Conservation (phyloP, 2,797 vertebrate species). For the Cuculus canorus region DNA sequence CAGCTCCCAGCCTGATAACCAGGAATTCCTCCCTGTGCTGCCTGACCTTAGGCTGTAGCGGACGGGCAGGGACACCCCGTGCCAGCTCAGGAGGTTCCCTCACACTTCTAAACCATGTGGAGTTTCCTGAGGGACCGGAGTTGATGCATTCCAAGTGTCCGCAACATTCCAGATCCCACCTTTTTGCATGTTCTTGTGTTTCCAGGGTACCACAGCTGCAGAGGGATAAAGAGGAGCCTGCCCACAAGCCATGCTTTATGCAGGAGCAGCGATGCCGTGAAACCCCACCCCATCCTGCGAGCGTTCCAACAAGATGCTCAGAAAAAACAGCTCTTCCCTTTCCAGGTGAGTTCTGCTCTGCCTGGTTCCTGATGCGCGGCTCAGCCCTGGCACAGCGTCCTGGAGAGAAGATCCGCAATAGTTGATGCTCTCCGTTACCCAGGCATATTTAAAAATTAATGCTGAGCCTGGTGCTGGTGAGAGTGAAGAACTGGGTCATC, state of each 20-base stretch:
- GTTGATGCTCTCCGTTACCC: slow-evolving; percentile 64
- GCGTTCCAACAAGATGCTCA: neutral
- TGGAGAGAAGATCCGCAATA: slow-evolving; percentile 56
- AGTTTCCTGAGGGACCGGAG: no score
- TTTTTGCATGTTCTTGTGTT: neutral
- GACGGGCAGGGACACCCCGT: no score
- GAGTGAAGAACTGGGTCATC: slow-evolving; percentile 60
- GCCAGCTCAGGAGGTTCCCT: no score
- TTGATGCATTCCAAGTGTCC: neutral
- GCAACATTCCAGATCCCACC: neutral
- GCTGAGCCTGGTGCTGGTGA: slow-evolving; percentile 32
- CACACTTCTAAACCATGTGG: no score
- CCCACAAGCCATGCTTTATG: neutral
- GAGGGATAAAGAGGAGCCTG: neutral
- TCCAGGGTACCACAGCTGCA: neutral
- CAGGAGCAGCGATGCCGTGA: neutral
- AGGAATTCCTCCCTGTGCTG: no score
- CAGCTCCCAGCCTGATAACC: no score
- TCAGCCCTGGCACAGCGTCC: neutral
- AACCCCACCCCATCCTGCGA: neutral
- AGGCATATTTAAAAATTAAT: slow-evolving; percentile 67
- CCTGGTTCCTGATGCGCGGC: neutral
- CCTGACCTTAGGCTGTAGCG: no score
- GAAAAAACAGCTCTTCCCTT: slow-evolving; percentile 47
- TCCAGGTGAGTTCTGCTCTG: neutral